A percentile compares a stretch with the other conserved stretches of the same genome.
phyloP scores from a whole-genome alignment of 2,797 vertebrate species.

The Falco biarmicus region DNA sequence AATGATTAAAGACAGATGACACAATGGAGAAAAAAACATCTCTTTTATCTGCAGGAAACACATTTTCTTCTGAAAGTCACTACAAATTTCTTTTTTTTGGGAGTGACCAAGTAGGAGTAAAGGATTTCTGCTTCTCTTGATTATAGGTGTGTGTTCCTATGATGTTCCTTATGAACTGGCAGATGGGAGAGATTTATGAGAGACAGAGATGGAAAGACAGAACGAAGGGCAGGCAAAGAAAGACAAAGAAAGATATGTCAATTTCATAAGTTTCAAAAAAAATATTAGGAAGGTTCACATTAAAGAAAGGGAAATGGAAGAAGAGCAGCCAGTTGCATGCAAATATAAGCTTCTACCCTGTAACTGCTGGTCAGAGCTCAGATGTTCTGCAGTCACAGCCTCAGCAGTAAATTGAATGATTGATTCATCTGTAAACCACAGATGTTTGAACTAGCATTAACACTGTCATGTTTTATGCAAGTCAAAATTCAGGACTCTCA shows the following conservation, averaged over 20 bases:
- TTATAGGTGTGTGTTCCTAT: fast-evolving
- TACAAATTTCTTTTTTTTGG: not conserved
- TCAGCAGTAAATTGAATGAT: not conserved
- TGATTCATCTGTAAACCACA: not conserved
- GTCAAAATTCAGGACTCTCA: not conserved
- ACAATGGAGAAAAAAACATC: not conserved
- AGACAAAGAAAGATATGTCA: not conserved
- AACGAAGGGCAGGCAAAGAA: not conserved
- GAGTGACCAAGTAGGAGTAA: not conserved
- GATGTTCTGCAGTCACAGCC: not conserved
- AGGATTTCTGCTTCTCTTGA: not conserved
- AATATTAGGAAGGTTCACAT: not conserved
- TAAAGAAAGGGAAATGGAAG: not conserved
- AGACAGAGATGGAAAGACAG: not conserved
- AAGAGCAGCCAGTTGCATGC: not conserved
- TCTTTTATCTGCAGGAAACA: not conserved
- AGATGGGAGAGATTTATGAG: not conserved
- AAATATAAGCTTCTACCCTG: not conserved
- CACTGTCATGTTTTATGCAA: not conserved
- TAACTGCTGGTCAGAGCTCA: not conserved
- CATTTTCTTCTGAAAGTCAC: not conserved
- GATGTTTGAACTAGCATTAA: not conserved
- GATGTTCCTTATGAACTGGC: not conserved
- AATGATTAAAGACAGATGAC: not conserved
- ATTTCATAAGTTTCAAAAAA: not conserved